phyloP scores from a whole-genome alignment of 2,888 invertebrate species.

The Dryobotodes eremita region DNA sequence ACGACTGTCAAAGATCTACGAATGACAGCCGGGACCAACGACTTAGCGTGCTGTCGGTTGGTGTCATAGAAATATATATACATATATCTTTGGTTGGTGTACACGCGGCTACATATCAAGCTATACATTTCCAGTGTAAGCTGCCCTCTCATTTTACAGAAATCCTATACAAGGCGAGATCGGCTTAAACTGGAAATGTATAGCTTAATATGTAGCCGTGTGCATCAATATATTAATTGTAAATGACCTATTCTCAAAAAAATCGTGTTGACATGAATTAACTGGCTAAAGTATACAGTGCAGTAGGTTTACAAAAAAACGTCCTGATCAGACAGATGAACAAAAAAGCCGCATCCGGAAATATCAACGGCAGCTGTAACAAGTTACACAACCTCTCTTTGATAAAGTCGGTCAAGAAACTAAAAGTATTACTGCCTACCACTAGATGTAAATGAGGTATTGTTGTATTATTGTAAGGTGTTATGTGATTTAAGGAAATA shows the following conservation, averaged over 20 bases:
- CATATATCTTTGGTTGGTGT: too few relatives aligned
- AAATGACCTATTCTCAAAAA: neutral
- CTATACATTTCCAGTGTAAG: too few relatives aligned
- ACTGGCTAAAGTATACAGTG: neutral
- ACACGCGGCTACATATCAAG: too few relatives aligned
- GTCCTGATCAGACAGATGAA: neutral
- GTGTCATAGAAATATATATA: too few relatives aligned
- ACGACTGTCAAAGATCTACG: too few relatives aligned
- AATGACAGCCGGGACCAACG: too few relatives aligned
- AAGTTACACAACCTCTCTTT: slow-evolving; percentile 44
- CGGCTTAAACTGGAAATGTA: too few relatives aligned
- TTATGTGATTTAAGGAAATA: slow-evolving; percentile 20
- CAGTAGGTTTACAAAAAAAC: slow-evolving; percentile 29
- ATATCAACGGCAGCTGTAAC: slow-evolving; percentile 29
- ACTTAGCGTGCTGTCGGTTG: too few relatives aligned
- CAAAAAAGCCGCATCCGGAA: slow-evolving; percentile 34
- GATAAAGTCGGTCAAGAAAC: slow-evolving; percentile 59
- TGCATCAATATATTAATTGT: neutral
- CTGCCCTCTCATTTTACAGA: too few relatives aligned
- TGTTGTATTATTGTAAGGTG: slow-evolving; percentile 8
- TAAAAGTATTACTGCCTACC: slow-evolving; percentile 27
- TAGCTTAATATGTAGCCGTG: too few relatives aligned
- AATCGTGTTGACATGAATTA: neutral
- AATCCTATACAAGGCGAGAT: too few relatives aligned
- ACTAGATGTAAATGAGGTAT: slow-evolving; percentile 28